Conservation (phyloP, 1,140 invertebrate species). For the Arion vulgaris region DNA sequence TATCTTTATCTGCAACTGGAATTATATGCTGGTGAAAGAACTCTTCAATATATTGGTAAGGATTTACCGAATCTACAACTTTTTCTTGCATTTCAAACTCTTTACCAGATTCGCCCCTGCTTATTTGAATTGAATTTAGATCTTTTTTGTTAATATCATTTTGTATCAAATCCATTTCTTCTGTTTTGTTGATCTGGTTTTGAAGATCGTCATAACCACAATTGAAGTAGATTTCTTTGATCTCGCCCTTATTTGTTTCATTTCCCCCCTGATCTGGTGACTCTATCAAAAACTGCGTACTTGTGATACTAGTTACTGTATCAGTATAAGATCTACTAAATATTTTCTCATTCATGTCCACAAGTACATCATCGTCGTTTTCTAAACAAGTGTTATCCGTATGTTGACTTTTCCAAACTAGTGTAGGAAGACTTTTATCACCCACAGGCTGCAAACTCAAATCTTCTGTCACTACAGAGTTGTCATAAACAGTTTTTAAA, state of each 20-base stretch:
- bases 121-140: background rate
- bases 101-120: background rate
- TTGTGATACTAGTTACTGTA: conserved; percentile 2
- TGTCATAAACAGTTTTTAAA: background rate
- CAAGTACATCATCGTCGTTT: background rate
- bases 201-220: background rate
- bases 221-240: background rate
- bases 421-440: background rate
- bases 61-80: background rate
- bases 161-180: background rate
- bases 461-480: background rate
- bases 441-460: background rate
- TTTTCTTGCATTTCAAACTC: background rate
- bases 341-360: background rate
- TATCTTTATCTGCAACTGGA: background rate
- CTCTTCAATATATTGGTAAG: background rate
- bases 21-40: background rate
- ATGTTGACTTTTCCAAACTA: background rate
- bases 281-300: conserved; percentile 2
- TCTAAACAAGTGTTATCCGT: background rate
- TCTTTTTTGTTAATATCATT: background rate
- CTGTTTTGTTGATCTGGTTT: background rate
- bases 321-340: conserved; percentile 25
- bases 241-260: background rate
- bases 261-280: background rate